These are phyloP conservation scores for Copsychus sechellarum DNA, from an alignment of 2,113 vertebrate species.

Conservation along the genomic window DNA sequence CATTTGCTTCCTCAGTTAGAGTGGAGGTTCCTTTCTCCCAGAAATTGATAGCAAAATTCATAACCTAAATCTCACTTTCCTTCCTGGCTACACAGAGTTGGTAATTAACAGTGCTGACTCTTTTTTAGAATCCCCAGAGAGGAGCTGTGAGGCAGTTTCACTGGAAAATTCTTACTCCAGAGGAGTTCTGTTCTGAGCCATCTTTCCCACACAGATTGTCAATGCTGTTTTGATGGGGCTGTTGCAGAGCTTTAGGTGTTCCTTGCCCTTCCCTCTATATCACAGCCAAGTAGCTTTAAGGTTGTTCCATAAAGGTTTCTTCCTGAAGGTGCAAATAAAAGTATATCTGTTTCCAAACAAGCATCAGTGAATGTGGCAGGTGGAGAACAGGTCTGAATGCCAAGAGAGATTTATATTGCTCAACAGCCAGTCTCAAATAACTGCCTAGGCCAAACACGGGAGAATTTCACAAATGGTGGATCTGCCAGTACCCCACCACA, in stretches of 20 bases:
- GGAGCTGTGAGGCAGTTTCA: not conserved
- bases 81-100: not conserved
- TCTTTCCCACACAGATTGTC: not conserved
- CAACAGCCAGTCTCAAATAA: not conserved
- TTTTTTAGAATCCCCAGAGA: not conserved
- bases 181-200: not conserved
- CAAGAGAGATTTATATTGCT: not conserved
- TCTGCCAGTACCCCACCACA: not conserved
- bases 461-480: not conserved
- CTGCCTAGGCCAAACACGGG: not conserved
- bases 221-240: not conserved
- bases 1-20: not conserved
- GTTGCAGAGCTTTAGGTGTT: not conserved
- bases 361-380: not conserved
- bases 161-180: not conserved
- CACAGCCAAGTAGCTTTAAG: not conserved
- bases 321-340: constrained; percentile 3
- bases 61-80: not conserved
- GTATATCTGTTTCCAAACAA: not conserved
- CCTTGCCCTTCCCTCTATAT: not conserved
- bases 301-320: not conserved
- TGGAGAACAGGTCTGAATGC: not conserved
- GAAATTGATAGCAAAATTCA: not conserved
- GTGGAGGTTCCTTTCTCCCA: not conserved
- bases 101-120: not conserved